phyloP scores from a whole-genome alignment of 2,888 invertebrate species.

The Caenorhabditis sp. region DNA sequence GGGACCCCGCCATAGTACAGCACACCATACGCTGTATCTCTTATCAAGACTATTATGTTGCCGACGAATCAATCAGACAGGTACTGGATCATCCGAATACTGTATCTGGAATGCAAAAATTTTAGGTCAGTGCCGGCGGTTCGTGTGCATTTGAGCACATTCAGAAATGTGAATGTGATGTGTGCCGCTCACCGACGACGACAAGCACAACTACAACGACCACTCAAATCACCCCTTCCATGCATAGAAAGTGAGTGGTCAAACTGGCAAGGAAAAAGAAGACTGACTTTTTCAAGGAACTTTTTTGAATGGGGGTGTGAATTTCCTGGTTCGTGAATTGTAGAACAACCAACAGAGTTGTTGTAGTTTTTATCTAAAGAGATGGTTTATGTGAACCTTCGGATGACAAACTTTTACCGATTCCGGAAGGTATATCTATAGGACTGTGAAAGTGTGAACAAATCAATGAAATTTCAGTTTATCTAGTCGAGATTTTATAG shows the following conservation, averaged over 20 bases:
- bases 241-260: conserved; percentile 56
- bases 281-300: neutral
- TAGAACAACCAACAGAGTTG: too few relatives aligned
- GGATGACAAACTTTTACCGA: too few relatives aligned
- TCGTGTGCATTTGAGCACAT: conserved; percentile 67
- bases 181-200: conserved; percentile 61
- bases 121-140: conserved; percentile 58
- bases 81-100: conserved; percentile 10
- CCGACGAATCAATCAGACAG: conserved; percentile 57
- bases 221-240: conserved; percentile 40
- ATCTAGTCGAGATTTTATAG: too few relatives aligned
- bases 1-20: conserved; percentile 60
- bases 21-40: conserved; percentile 70
- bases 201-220: conserved; percentile 38
- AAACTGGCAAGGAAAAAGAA: neutral
- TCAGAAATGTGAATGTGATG: conserved; percentile 71
- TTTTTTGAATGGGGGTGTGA: too few relatives aligned
- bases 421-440: too few relatives aligned
- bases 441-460: too few relatives aligned
- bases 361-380: too few relatives aligned
- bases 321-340: too few relatives aligned
- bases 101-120: neutral
- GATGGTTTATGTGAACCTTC: too few relatives aligned
- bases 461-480: too few relatives aligned
- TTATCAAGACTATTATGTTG: conserved; percentile 71